Conservation (phyloP, 2,888 invertebrate species). For the Drosophila pseudotalamancana region DNA sequence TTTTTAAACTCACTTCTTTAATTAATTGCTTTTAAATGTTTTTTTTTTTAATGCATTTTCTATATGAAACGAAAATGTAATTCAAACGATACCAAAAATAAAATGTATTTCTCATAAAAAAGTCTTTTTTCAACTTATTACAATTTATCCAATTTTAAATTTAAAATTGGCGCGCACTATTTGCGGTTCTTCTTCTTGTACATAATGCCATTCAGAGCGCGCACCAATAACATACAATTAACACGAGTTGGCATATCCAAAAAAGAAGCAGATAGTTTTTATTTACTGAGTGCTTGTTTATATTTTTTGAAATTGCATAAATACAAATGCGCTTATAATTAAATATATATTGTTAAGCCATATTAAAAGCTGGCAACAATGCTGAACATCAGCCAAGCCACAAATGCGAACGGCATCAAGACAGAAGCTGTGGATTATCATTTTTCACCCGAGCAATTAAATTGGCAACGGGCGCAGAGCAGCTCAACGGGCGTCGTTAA, state of each 20-base stretch:
- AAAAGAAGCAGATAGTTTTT: neutral
- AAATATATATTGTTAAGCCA: neutral
- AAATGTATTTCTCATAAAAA: too few species aligned
- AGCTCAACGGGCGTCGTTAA: neutral
- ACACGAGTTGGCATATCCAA: constrained; percentile 9
- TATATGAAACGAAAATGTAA: too few species aligned
- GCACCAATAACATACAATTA: neutral
- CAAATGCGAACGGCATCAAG: constrained; percentile 16
- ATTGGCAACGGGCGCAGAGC: constrained; percentile 13
- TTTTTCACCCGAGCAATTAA: constrained; percentile 14
- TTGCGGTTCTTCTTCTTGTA: neutral
- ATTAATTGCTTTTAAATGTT: too few species aligned
- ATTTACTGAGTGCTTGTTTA: constrained; percentile 16
- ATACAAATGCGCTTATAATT: neutral
- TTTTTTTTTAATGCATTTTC: too few species aligned
- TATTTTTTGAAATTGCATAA: constrained; percentile 3
- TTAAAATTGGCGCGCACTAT: neutral
- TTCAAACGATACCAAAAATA: too few species aligned
- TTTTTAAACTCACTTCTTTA: neutral
- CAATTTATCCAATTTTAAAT: neutral
- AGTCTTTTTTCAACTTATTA: too few species aligned
- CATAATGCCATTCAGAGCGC: neutral
- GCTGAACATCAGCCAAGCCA: neutral
- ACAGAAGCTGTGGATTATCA: constrained; percentile 6
- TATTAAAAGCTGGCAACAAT: neutral